Evolutionary conservation across 2,888 invertebrate species (phyloP), one percentile per base, ranked within the genome.

Genomic region (Griposia aprilina): DNA sequence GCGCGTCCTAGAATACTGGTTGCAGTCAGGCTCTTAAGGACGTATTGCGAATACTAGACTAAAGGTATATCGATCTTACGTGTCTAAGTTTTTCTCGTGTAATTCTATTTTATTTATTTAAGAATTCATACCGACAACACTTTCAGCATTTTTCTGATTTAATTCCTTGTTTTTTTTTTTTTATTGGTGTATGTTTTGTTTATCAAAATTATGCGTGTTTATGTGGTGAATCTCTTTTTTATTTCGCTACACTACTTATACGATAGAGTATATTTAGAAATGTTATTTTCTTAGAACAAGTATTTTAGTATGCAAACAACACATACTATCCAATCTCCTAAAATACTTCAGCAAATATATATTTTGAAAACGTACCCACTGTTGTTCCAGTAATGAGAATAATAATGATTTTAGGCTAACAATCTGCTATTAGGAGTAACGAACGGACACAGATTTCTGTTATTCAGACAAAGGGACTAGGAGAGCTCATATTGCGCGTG

Each of bases 271-370:
- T 45, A 57, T 57, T 48, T 10, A 57, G 30, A 0, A 20, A 30
- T 3, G 17, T 15, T n/a, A 30, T 36, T 30, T 11, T 57, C 30
- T 0, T 10, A 74, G 8, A 45, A 41, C n/a, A 30, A 20, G 30
- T 36, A 36, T 11, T 80, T 78, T 63, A 55, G 52, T 78, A 80
- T 69, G 60, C 60, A 52, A 78, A 41, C 13, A 78, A 73, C 55
- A 73, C 41, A 13, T 57, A 13, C 8, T 50, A 73, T 57, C 50
- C 81, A 78, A 81, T 73, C 74, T 78, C 50, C 74, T 57, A 2
- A 65, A 79, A 57, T 57, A 17, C 8, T 79, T 45, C 13, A 74
- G 8, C 57, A 81, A 60, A 67, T 66, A 52, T 80, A 26, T 60
- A 66, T 66, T 73, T 67, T 20, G 41, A 8, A 52, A 59, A 69